Evolutionary conservation across 2,797 vertebrate genomes (phyloP).

Genomic region (Tadarida brasiliensis): DNA sequence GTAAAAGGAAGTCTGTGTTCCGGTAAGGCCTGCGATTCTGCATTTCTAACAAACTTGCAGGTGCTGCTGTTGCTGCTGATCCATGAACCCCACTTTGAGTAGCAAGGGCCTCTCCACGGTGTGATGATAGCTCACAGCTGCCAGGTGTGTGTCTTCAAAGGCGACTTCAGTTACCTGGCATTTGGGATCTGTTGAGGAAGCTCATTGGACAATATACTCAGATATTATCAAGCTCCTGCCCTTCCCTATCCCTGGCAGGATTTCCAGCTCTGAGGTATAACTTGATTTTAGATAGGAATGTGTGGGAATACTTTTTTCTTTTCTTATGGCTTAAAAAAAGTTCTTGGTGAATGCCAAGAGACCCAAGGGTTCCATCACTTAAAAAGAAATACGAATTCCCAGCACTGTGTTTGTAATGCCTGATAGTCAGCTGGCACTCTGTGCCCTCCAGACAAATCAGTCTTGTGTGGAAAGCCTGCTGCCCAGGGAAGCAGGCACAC

Average conservation of each 20-base stretch:
- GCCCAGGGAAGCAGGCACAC: constrained; percentile 66
- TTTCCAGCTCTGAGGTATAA: neutral
- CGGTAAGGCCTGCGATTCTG: neutral
- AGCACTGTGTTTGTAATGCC: neutral
- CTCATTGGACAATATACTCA: neutral
- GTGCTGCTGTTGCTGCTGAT: neutral
- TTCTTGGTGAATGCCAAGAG: constrained; percentile 39
- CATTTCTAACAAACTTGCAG: neutral
- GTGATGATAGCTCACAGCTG: neutral
- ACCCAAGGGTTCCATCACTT: neutral
- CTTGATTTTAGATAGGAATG: constrained; percentile 23
- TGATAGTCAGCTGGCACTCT: constrained; percentile 22
- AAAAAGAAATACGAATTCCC: neutral
- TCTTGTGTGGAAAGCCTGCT: constrained; percentile 40
- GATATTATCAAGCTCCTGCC: neutral
- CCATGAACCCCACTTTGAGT: neutral
- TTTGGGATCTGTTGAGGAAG: constrained; percentile 17
- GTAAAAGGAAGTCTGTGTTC: constrained; percentile 5
- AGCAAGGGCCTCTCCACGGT: neutral
- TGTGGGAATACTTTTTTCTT: neutral
- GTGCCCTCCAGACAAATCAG: constrained; percentile 37
- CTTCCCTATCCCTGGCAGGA: neutral
- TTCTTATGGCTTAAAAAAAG: constrained; percentile 26
- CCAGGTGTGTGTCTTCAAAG: neutral
- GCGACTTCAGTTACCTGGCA: neutral